Conservation (phyloP, 64 coral and sea anemone species). For the Porites australiensis region DNA sequence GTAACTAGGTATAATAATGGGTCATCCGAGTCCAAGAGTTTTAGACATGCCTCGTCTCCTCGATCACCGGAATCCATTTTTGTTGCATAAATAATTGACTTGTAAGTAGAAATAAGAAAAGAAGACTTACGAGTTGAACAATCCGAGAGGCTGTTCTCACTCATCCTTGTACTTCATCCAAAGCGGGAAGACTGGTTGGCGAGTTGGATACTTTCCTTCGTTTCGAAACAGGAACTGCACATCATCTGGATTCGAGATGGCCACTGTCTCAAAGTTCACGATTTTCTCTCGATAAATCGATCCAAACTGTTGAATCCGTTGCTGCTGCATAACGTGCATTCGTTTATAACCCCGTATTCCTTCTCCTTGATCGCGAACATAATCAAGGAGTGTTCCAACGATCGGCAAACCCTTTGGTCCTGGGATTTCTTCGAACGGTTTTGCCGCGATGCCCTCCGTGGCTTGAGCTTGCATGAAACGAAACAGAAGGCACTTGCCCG, state of each 20-base stretch:
- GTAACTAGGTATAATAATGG: too few species aligned
- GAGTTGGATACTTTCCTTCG: constrained; percentile 72
- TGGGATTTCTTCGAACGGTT: constrained; percentile 66
- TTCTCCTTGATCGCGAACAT: not conserved
- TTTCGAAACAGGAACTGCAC: constrained; percentile 67
- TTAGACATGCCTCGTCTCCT: too few species aligned
- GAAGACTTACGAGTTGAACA: constrained; percentile 65
- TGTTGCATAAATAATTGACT: too few species aligned
- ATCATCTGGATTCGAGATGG: constrained; percentile 63
- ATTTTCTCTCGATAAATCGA: constrained; percentile 67
- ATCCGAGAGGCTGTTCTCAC: constrained; percentile 23
- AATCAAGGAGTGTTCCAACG: constrained; percentile 49
- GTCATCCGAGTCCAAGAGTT: too few species aligned
- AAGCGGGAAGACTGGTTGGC: constrained; percentile 39
- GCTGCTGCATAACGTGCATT: constrained; percentile 41
- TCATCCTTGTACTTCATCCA: constrained; percentile 74
- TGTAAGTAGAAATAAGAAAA: too few species aligned
- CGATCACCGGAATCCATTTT: too few species aligned
- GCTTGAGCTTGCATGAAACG: not conserved
- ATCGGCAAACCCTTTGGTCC: constrained; percentile 59
- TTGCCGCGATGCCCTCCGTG: not conserved
- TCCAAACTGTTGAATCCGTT: constrained; percentile 60
- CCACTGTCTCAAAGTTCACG: constrained; percentile 21
- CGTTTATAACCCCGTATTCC: not conserved
- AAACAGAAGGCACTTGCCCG: not conserved